A percentile compares a stretch with the other conserved stretches of the same genome.
Conservation (phyloP, 2,113 vertebrate genomes). For the Bombycilla garrulus region DNA sequence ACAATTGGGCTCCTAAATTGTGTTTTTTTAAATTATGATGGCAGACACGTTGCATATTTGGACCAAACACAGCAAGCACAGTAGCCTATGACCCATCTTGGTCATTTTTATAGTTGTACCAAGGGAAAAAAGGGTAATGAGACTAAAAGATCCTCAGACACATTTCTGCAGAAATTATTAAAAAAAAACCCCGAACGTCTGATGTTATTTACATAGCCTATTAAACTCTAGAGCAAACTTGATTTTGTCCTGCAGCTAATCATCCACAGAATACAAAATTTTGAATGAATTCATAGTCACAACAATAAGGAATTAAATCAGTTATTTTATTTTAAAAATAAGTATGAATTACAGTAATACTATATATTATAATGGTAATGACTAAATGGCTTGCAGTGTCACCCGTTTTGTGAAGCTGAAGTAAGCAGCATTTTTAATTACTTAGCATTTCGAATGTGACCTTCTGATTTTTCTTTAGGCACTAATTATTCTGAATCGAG, state of each 20-base stretch:
- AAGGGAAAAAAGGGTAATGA: fast-evolving
- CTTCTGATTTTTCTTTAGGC: neutral
- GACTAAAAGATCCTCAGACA: neutral
- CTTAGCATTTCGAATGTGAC: neutral
- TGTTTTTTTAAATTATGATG: neutral
- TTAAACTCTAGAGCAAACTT: neutral
- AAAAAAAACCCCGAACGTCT: neutral
- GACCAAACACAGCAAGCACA: neutral
- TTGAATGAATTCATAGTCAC: neutral
- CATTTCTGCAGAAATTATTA: neutral
- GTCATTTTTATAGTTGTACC: neutral
- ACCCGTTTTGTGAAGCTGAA: neutral
- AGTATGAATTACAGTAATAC: too few relatives aligned
- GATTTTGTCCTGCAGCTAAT: neutral
- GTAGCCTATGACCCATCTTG: neutral
- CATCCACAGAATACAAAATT: neutral
- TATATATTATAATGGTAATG: neutral
- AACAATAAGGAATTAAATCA: neutral
- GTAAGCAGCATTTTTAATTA: neutral
- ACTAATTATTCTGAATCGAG: neutral
- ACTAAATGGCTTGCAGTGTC: neutral
- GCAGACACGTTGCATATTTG: neutral
- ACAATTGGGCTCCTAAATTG: too few relatives aligned
- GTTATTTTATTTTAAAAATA: neutral
- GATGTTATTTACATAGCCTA: neutral